Evolutionary conservation across 1,140 invertebrate species (phyloP).

Genomic region (Argopecten irradians): DNA sequence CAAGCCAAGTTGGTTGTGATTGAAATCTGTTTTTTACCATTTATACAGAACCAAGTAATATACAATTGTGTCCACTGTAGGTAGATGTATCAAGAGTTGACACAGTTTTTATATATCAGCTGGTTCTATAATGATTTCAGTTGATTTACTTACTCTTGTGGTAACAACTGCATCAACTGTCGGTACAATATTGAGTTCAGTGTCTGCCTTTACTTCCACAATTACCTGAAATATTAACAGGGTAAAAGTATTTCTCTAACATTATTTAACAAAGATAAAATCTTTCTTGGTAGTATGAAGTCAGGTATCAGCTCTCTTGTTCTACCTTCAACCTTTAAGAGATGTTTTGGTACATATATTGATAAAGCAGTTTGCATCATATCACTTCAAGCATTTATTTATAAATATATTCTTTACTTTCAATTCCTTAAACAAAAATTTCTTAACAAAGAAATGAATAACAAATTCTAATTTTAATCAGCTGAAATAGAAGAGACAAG

Average conservation of each 20-base stretch:
- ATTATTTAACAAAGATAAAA: not conserved
- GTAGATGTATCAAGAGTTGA: too few relatives aligned
- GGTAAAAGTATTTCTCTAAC: not conserved
- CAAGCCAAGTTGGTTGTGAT: too few relatives aligned
- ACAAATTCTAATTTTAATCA: conserved; percentile 32
- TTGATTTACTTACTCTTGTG: conserved; percentile 81
- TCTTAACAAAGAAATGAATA: not conserved
- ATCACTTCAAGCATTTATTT: not conserved
- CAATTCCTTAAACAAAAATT: not conserved
- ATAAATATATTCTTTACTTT: not conserved
- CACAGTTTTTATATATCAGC: too few relatives aligned
- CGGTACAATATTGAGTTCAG: conserved; percentile 64
- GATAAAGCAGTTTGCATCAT: not conserved
- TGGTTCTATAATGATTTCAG: too few relatives aligned
- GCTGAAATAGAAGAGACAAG: too few relatives aligned
- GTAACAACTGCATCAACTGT: conserved; percentile 82
- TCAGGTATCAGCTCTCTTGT: not conserved
- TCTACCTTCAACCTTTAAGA: not conserved
- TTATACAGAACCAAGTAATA: too few relatives aligned
- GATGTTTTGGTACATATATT: not conserved
- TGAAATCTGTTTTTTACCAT: too few relatives aligned
- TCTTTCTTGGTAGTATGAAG: not conserved
- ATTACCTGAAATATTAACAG: conserved; percentile 53
- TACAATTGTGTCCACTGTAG: too few relatives aligned
- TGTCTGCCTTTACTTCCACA: conserved; percentile 60